Base-by-base conservation (phyloP, 1,140 invertebrate species). In the Bombus affinis region DNA sequence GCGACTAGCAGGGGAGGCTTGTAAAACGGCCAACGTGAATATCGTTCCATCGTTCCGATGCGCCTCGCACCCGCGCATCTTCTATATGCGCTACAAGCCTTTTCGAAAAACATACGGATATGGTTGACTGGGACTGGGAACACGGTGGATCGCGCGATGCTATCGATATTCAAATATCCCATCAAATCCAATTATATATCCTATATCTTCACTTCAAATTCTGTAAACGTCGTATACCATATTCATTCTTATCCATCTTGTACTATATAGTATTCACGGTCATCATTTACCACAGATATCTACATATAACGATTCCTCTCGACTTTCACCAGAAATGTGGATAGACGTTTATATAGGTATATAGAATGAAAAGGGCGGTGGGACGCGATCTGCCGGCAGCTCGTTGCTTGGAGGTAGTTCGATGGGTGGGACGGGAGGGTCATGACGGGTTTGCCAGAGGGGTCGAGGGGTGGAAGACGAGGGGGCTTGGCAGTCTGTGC, bases 291-390 rank as follows among this genome's bases (percentile, higher is more conserved):
- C 18, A n/a, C 59, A 5, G 28, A 62, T n/a, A 62, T 62, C 22
- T n/a, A 62, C 59, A n/a, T 53, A 47, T 65, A 65, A 53, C 57
- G 28, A 78, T 71, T 80, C 83, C 83, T 72, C 53, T 47, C 68
- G 76, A 85, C 77, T 80, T 85, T 85, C 83, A 65, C 77, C 77
- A 66, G 32, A 65, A 35, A 82, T 42, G 57, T 22, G 68, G 68
- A 85, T 65, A 73, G 77, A 80, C 83, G 68, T 77, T 81, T 81
- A 73, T 81, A 53, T 80, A 71, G 76, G 65, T 85, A 77, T 83
- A 62, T 72, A 68, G 84, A 81, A 81, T 66, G 53, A 74, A 85
- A 85, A 85, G 78, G 84, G 84, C 79, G 70, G 84, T 85, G 84
- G 84, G 84, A 74, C 84, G 71, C 78, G 44, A 85, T 85, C 62